Evolutionary conservation across 2,113 vertebrate species (phyloP), one percentile per base, ranked within the genome.

Genomic region (Cisticola juncidis): DNA sequence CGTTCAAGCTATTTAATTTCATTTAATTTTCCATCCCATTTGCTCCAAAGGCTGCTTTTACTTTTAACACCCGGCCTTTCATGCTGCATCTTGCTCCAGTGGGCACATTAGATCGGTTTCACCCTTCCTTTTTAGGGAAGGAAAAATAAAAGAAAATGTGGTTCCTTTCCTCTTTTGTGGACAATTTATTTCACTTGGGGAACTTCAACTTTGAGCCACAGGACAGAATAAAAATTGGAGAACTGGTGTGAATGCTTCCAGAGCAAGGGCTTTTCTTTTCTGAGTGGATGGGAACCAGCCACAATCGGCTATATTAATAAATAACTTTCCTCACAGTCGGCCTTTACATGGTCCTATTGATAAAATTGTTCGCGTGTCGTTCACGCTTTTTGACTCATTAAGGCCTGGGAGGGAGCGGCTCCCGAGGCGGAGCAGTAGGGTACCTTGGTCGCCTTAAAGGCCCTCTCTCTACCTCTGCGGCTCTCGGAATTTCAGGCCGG

Each of bases 1-100:
- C 98, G 98, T 99, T 99, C 98, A 99, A 98, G 98, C 98, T 98
- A 99, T 99, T 99, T 99, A 98, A 99, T 99, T 99, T 99, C 98
- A 99, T 99, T 99, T 99, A 98, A 99, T 99, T 99, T 99, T 99
- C 99, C 99, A 99, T 99, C 99, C 99, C 99, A 99, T 99, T 99
- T 98, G 98, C 98, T 98, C 94, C 98, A 98, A 98, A 99, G 98
- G 98, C 98, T 98, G 98, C 98, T 98, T 98, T 98, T 98, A 98
- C 98, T 98, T 98, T 98, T 98, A 98, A 98, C 98, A 98, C 98
- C 90, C 98, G 98, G 98, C 94, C 98, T 98, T 99, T 99, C 98
- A 99, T 97, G 96, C 97, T 97, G 98, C 95, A 97, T 98, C 92
- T 98, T 98, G 98, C 98, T 98, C 97, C 98, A 98, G 96, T 98